These are phyloP conservation scores for Rafetus swinhoei DNA, from an alignment of 2,113 vertebrate genomes.

Conservation along the genomic window DNA sequence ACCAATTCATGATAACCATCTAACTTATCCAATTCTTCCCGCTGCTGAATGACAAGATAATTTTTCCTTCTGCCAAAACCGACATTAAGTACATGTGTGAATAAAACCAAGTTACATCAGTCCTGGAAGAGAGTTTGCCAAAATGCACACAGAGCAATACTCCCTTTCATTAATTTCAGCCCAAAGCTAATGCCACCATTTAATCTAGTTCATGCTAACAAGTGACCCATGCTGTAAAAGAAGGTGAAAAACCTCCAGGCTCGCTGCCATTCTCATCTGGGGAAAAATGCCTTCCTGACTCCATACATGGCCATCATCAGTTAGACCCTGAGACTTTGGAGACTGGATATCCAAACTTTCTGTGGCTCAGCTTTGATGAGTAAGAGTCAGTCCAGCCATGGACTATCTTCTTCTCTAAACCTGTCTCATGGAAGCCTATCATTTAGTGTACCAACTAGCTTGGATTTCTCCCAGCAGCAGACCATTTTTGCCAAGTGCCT, in stretches of 20 bases:
- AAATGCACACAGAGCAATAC: background rate
- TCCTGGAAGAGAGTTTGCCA: background rate
- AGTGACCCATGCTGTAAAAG: too few species aligned
- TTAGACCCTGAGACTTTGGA: background rate
- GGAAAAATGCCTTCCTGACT: too few species aligned
- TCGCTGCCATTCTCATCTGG: too few species aligned
- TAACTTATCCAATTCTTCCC: background rate
- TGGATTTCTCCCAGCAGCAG: background rate
- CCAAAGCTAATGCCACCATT: background rate
- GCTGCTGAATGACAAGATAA: background rate
- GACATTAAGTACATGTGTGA: fast-evolving
- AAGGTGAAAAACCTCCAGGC: too few species aligned
- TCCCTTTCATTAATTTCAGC: background rate
- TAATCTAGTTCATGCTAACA: too few species aligned
- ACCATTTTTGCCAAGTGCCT: background rate
- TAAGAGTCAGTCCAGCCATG: background rate
- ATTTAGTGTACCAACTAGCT: background rate
- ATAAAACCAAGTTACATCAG: background rate
- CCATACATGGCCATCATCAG: too few species aligned
- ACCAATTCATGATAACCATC: background rate
- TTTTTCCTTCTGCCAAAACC: background rate
- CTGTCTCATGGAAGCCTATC: background rate
- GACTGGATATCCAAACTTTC: background rate
- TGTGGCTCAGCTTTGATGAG: background rate
- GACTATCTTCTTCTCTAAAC: background rate